Base-by-base conservation (phyloP, 1,140 invertebrate species). In the Halyomorpha halys region DNA sequence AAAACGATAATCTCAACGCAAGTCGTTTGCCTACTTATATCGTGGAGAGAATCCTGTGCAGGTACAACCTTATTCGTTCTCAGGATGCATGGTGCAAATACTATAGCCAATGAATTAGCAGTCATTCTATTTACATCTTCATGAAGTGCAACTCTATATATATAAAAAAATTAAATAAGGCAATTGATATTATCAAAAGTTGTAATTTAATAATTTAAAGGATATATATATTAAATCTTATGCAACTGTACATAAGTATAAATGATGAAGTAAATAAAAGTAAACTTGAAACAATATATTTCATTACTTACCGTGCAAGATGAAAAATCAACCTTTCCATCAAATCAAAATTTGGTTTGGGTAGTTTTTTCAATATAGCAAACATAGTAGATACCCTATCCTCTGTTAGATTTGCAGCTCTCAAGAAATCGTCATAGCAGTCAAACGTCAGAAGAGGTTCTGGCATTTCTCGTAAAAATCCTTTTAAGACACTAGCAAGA, bases 251-350 rank as follows among this genome's bases (percentile, higher is more conserved):
- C n/a, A n/a, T n/a, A n/a, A n/a, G n/a, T n/a, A n/a, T n/a, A n/a
- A n/a, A n/a, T n/a, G n/a, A n/a, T n/a, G n/a, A n/a, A n/a, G n/a
- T n/a, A n/a, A n/a, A n/a, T n/a, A n/a, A n/a, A n/a, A n/a, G n/a
- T n/a, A n/a, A n/a, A n/a, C n/a, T n/a, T n/a, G n/a, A n/a, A n/a
- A n/a, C n/a, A 18, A 19, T 11, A 49, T 49, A 49, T 13, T 4
- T 11, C 5, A 67, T 47, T 21, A 68, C 69, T 63, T 75, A 82
- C 79, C 89, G 82, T 1, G 93, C 91, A 68, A 98, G 76, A 77
- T 98, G 94, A 71, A 96, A 96, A 71, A 96, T 88, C 51, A 98
- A 75, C 67, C 94, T 80, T 75, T 97, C 93, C 77, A 96, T 87
- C 44, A 97, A 78, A 75, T 94, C 88, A 73, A 90, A 92, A 76